These are phyloP conservation scores for Antedon mediterranea DNA, from an alignment of 53 echinoderm and acorn worm species.

Conservation along the genomic window DNA sequence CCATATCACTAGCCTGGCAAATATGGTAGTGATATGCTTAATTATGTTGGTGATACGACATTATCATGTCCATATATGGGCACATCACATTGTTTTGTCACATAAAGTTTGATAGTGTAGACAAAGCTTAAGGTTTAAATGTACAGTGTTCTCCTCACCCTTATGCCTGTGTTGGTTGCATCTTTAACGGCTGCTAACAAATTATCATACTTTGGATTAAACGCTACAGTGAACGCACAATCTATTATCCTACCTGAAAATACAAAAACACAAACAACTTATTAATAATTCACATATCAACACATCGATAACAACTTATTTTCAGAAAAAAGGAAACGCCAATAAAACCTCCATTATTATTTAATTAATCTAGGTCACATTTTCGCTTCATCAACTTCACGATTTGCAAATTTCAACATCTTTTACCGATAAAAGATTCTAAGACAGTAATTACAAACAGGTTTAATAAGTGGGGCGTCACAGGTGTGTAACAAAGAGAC, in stretches of 20 bases:
- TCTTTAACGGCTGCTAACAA: constrained; percentile 81
- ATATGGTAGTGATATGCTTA: too few relatives aligned
- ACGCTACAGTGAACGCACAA: constrained; percentile 95
- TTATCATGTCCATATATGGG: too few relatives aligned
- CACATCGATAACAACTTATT: background rate
- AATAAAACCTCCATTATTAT: background rate
- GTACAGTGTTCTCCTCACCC: constrained; percentile 33
- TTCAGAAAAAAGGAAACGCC: background rate
- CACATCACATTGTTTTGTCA: too few relatives aligned
- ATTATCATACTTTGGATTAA: constrained; percentile 83
- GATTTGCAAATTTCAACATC: background rate
- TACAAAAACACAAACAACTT: background rate
- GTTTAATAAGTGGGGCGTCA: background rate
- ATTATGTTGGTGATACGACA: too few relatives aligned
- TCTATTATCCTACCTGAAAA: constrained; percentile 78
- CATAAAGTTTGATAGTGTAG: too few relatives aligned
- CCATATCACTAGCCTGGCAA: too few relatives aligned
- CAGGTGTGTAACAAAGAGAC: background rate
- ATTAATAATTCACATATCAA: background rate
- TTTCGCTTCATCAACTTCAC: background rate
- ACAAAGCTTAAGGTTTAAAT: too few relatives aligned
- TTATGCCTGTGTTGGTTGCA: constrained; percentile 91
- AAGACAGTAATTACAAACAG: background rate
- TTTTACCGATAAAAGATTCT: background rate
- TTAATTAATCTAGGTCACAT: background rate